Conservation (phyloP, 2,113 vertebrate species). For the Tiliqua scincoides region DNA sequence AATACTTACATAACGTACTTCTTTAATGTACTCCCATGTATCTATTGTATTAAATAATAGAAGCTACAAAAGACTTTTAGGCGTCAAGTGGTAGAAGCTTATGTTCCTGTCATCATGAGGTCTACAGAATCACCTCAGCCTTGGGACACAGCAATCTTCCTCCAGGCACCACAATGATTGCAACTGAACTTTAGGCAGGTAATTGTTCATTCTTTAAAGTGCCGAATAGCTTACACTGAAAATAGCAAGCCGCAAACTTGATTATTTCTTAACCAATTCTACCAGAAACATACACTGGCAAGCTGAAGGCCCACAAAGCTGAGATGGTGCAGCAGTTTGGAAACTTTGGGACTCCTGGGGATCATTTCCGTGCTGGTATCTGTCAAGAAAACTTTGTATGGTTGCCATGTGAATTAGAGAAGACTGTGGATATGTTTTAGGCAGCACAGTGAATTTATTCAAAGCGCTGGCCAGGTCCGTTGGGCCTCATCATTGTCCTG, state of each 20-base stretch:
- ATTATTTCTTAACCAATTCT: background rate
- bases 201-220: background rate
- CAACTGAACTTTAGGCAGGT: background rate
- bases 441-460: background rate
- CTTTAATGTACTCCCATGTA: background rate
- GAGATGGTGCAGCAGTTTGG: background rate
- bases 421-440: background rate
- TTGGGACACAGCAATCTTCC: background rate
- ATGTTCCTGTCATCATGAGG: rapidly evolving
- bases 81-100: background rate
- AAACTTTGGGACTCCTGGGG: background rate
- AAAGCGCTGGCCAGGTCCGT: background rate
- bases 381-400: background rate
- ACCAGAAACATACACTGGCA: background rate
- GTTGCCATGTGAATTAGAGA: background rate
- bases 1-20: background rate
- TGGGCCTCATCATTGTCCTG: background rate
- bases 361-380: background rate
- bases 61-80: background rate
- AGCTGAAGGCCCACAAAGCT: background rate
- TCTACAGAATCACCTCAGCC: background rate
- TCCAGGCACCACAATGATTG: background rate
- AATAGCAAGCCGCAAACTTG: background rate
- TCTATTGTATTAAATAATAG: conserved; percentile 9
- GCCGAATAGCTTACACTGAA: background rate